These are phyloP conservation scores for Melanchra persicariae DNA, from an alignment of 2,888 invertebrate genomes.

Conservation along the genomic window DNA sequence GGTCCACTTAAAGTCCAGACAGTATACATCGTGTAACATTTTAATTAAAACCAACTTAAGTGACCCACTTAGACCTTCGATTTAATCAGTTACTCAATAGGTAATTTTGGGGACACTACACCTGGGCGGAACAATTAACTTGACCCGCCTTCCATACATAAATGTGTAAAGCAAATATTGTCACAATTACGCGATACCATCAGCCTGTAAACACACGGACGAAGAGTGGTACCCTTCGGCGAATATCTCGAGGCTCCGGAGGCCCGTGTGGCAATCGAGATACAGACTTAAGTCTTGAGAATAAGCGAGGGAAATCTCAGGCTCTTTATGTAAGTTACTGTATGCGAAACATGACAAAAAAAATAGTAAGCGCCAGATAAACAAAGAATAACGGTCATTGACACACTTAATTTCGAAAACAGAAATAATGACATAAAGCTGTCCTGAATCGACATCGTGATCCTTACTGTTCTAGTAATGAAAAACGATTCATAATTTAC, in stretches of 20 bases:
- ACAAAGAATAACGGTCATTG: too few relatives aligned
- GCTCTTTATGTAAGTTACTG: not conserved
- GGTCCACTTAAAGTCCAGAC: constrained; percentile 56
- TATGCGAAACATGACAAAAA: not conserved
- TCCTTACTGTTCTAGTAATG: too few relatives aligned
- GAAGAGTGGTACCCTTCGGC: constrained; percentile 85
- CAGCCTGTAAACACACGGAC: constrained; percentile 85
- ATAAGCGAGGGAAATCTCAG: constrained; percentile 53
- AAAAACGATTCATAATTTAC: too few relatives aligned
- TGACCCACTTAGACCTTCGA: constrained; percentile 72
- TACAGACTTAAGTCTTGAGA: constrained; percentile 68
- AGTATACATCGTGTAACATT: constrained; percentile 64
- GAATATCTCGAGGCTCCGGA: constrained; percentile 81
- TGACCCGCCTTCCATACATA: constrained; percentile 80
- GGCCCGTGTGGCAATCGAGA: constrained; percentile 75
- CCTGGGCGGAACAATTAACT: constrained; percentile 79
- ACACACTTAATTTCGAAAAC: too few relatives aligned
- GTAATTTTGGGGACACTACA: constrained; percentile 69
- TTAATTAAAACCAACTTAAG: constrained; percentile 68
- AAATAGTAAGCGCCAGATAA: too few relatives aligned
- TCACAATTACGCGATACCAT: constrained; percentile 90
- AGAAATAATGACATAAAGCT: too few relatives aligned
- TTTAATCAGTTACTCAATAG: constrained; percentile 79
- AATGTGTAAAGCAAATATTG: constrained; percentile 89
- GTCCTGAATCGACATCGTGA: too few relatives aligned